Evolutionary conservation across 1,140 invertebrate species (phyloP), one percentile per base, ranked within the genome.

Genomic region (Zaprionus tsacasi): DNA sequence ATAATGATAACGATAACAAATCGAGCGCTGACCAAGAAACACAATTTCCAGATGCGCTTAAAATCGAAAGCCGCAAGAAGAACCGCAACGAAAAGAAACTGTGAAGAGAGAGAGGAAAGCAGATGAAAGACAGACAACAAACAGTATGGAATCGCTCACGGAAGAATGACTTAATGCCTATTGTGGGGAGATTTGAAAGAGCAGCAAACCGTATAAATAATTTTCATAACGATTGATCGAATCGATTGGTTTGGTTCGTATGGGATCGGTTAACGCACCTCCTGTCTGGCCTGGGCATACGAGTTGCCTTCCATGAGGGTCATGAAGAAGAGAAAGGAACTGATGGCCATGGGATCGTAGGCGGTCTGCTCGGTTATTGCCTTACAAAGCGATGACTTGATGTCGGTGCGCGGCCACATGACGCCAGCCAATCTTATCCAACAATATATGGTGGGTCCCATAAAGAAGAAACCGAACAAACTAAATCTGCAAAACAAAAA

Each of bases 251-350:
- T 35, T 1, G 33, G 3, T 21, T 36, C 10, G n/a, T n/a, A n/a
- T n/a, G n/a, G 57, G 36, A 30, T 45, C 57, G 13, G 57, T 43
- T 43, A 38, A 61, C 93, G 93, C 21, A 95, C 94, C 93, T 96
- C 95, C 64, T 93, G 87, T 21, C 93, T 82, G 54, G 94, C 95
- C 72, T 93, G 93, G 17, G 93, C 92, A 52, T 94, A 77, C 17
- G 93, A 93, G 82, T 94, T 94, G 43, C 94, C 93, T 93, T 96
- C 95, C 50, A 96, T 88, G 15, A 95, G 71, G 65, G 93, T 95
- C 93, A 95, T 95, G 27, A 93, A 93, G 92, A 95, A 95, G 82
- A 95, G 95, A 80, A 96, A 96, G 64, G 94, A 94, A 69, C 93
- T 93, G 93, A 95, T 95, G 61, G 95, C 95, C 78, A 94, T 92